Base-by-base conservation (phyloP, 2,888 invertebrate species). In the Entomobrya multifasciata region DNA sequence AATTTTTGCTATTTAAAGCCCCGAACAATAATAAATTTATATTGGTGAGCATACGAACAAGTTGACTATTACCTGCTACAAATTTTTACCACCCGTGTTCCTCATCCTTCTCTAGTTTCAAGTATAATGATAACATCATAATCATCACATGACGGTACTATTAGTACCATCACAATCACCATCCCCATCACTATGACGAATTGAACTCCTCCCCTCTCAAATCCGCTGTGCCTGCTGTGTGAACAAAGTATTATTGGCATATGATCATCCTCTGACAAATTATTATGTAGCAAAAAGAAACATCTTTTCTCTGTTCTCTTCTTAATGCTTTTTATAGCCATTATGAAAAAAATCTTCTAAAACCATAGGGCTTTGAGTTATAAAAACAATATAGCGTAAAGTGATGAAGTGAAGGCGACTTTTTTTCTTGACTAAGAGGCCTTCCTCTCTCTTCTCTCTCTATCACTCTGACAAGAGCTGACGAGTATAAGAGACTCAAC, bases 401-500 rank as follows among this genome's bases (percentile, higher is more conserved):
- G 17, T n/a, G 17, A 30, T n/a, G 4, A 55, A 36, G 20, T 25
- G 17, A 36, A 36, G 36, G 52, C 52, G 74, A 74, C 74, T 74
- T 74, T 65, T 72, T n/a, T n/a, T n/a, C n/a, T n/a, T 36, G 8
- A 36, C 5, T 36, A 36, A 80, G 74, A 86, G 80, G 80, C 74
- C 86, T 85, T 72, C 62, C 52, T 60, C 77, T 0, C 36, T 77
- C n/a, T n/a, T n/a, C n/a, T n/a, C n/a, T n/a, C n/a, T n/a, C n/a
- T n/a, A n/a, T n/a, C n/a, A n/a, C n/a, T n/a, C n/a, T n/a, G n/a
- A n/a, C n/a, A n/a, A n/a, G n/a, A 25, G 36, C 65, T 85, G 78
- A 57, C 62, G 80, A 81, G 77, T 77, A 87, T 87, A 87, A 87
- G 86, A 87, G 80, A 76, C 25, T 77, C 80, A 76, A 76, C 80